Base-by-base conservation (phyloP, 1,140 invertebrate genomes). In the Drosophila kurseongensis region DNA sequence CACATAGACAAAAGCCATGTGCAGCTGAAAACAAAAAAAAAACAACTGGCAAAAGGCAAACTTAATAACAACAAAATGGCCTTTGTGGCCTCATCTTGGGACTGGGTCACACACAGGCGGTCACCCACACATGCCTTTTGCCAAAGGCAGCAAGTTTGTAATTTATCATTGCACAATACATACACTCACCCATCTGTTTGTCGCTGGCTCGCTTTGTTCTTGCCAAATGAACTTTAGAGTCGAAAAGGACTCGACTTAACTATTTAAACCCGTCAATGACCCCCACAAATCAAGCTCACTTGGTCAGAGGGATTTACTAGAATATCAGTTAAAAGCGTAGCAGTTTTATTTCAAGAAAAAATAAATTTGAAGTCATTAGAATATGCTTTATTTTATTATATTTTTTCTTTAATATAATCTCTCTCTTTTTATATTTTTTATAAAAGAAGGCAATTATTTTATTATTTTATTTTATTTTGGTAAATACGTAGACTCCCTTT, bases 31-130 rank as follows among this genome's bases (percentile, higher is more conserved):
- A 69, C 67, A 60, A 67, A 41, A 57, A 32, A 63, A 57, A 13
- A 29, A 38, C 50, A 80, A 85, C 75, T 80, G 80, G 67, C 68
- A 84, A 74, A 88, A 86, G 79, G 67, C 80, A 88, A 88, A 88
- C 84, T 88, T 88, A 88, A 88, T 88, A 88, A 88, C 86, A 88
- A 88, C 84, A 90, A 88, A 88, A 88, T 90, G 84, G 75, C 73
- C 79, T 89, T 80, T 88, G 84, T 61, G 84, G 84, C 84, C 72
- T 65, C 57, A 14, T 57, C 32, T 55, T 68, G 63, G 56, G 72
- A 60, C 80, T 75, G 59, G 63, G 79, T 73, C 75, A 72, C 55
- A 58, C 65, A 65, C 60, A 63, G 44, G 48, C n/a, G 2, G 23
- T 6, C n/a, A 50, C 14, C 12, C 54, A 54, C 54, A 76, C 55